Percentiles rank a stretch among this genome's conserved stretches.
These are phyloP conservation scores for Lepeophtheirus salmonis DNA, from an alignment of 1,140 invertebrate genomes.

Conservation along the genomic window DNA sequence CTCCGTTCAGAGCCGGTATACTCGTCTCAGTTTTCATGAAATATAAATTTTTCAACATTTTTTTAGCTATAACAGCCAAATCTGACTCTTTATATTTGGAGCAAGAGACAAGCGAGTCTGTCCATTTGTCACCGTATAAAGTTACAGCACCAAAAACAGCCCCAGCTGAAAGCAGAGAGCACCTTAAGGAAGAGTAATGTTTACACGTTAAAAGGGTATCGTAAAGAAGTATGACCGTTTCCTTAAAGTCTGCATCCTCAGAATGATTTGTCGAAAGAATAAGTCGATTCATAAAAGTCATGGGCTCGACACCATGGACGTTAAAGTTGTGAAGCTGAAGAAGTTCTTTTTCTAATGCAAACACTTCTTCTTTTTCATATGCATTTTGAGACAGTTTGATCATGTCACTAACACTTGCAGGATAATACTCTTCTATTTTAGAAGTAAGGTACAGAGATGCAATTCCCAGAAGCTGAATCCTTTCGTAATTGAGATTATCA, in stretches of 20 bases:
- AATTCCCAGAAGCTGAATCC: neutral
- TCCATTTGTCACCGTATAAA: neutral
- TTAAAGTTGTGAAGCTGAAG: neutral
- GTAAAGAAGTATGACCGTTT: conserved; percentile 1
- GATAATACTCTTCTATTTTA: conserved; percentile 1
- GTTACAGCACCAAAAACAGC: neutral
- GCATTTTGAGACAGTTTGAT: neutral
- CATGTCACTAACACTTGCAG: neutral
- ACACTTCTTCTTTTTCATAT: neutral
- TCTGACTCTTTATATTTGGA: neutral
- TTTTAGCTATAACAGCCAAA: neutral
- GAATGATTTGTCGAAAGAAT: neutral
- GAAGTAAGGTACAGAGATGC: neutral
- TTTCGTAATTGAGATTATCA: neutral
- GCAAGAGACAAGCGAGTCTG: neutral
- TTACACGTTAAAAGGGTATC: neutral
- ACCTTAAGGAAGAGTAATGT: neutral
- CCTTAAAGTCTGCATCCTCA: conserved; percentile 1
- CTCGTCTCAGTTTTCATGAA: neutral
- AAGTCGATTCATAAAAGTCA: conserved; percentile 2
- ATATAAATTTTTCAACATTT: neutral
- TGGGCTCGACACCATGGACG: neutral
- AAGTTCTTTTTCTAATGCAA: conserved; percentile 1
- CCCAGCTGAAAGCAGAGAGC: neutral
- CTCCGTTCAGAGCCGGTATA: neutral